These are phyloP conservation scores for Deilephila porcellus DNA, from an alignment of 2,888 invertebrate genomes.

Conservation along the genomic window DNA sequence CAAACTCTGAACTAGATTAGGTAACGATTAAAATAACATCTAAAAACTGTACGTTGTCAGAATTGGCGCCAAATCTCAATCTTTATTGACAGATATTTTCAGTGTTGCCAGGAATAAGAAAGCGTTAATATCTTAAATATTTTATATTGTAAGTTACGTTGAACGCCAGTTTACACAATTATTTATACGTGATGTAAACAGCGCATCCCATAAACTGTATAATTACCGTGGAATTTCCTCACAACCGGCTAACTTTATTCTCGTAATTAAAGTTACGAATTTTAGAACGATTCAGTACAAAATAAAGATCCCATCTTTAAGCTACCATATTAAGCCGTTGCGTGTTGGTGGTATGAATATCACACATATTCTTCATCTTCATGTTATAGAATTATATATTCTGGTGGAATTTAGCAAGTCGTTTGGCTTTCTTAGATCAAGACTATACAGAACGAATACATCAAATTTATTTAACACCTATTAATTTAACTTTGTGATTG, in stretches of 20 bases:
- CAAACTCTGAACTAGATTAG: neutral
- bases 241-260: neutral
- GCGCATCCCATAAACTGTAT: constrained; percentile 9
- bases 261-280: constrained; percentile 17
- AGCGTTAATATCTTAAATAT: neutral
- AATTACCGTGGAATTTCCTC: constrained; percentile 9
- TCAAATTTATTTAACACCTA: too few relatives aligned
- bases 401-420: too few relatives aligned
- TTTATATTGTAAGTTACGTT: neutral
- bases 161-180: constrained; percentile 17
- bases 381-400: too few relatives aligned
- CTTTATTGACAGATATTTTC: neutral
- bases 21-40: neutral
- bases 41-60: neutral
- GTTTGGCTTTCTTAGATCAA: too few relatives aligned
- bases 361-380: too few relatives aligned
- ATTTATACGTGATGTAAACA: constrained; percentile 9
- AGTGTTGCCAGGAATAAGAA: constrained; percentile 16
- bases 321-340: neutral
- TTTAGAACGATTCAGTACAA: neutral
- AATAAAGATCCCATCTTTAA: constrained; percentile 3
- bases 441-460: too few relatives aligned
- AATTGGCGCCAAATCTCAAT: neutral
- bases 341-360: too few relatives aligned
- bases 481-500: too few relatives aligned